A percentile compares a stretch with the other conserved stretches of the same genome.
phyloP scores from a whole-genome alignment of 2,113 vertebrate species.

The Fregetta grallaria region DNA sequence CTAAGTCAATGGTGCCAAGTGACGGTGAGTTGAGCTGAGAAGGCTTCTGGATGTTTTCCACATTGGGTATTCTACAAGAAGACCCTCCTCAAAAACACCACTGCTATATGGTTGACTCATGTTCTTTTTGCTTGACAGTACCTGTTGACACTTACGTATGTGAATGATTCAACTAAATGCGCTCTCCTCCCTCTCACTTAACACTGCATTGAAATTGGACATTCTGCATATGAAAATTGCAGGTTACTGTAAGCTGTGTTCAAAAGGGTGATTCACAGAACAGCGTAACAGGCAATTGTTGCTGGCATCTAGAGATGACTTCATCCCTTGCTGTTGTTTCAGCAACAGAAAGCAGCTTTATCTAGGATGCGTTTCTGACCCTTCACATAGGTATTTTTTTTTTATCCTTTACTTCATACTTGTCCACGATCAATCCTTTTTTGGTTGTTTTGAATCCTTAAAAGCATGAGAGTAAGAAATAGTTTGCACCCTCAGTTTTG shows the following conservation, averaged over 20 bases:
- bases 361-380: background rate
- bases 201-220: background rate
- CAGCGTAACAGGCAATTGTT: constrained; percentile 10
- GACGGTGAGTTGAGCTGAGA: background rate
- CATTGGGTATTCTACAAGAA: background rate
- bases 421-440: background rate
- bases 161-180: background rate
- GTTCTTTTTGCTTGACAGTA: background rate
- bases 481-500: background rate
- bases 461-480: background rate
- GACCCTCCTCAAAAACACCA: background rate
- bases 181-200: constrained; percentile 24
- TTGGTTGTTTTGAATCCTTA: background rate
- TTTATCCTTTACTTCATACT: background rate
- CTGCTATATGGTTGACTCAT: background rate
- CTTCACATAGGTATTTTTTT: background rate
- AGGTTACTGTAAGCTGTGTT: background rate
- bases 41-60: background rate
- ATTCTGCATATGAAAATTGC: constrained; percentile 15
- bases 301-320: constrained; percentile 23
- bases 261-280: constrained; percentile 36
- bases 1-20: background rate
- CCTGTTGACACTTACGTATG: background rate
- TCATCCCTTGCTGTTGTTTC: constrained; percentile 41
- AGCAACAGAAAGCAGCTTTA: background rate